A percentile compares a stretch with the other conserved stretches of the same genome.
These are phyloP conservation scores for Diphyllodes magnificus DNA, from an alignment of 2,113 vertebrate species.

Conservation along the genomic window DNA sequence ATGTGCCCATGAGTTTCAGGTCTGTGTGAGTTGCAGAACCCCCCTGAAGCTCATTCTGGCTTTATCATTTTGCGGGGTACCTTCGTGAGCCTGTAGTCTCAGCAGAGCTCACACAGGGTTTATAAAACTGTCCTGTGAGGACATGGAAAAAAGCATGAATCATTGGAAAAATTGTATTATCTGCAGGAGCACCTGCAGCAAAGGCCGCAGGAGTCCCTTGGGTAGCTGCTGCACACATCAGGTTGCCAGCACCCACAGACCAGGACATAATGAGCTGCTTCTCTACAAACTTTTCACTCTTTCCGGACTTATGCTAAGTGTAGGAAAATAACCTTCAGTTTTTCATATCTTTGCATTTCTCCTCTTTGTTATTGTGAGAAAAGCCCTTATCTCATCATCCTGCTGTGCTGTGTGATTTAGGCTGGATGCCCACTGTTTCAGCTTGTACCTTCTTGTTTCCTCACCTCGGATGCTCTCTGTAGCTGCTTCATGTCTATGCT, in stretches of 20 bases:
- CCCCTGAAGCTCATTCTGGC: neutral
- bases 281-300: neutral
- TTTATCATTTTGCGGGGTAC: neutral
- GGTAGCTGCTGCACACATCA: neutral
- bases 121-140: neutral
- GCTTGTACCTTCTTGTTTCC: neutral
- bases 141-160: neutral
- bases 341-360: neutral
- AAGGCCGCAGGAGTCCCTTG: neutral
- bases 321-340: neutral
- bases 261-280: neutral
- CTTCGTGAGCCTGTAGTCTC: neutral
- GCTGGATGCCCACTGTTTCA: neutral
- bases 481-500: neutral
- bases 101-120: neutral
- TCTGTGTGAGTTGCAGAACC: rapidly evolving
- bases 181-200: neutral
- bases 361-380: neutral
- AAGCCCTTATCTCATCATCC: neutral
- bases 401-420: neutral
- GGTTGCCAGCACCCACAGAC: rapidly evolving
- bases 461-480: neutral
- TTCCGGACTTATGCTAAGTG: rapidly evolving
- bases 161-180: neutral
- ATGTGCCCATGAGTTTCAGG: neutral